phyloP scores from a whole-genome alignment of 2,797 vertebrate species.

The Characodon lateralis region DNA sequence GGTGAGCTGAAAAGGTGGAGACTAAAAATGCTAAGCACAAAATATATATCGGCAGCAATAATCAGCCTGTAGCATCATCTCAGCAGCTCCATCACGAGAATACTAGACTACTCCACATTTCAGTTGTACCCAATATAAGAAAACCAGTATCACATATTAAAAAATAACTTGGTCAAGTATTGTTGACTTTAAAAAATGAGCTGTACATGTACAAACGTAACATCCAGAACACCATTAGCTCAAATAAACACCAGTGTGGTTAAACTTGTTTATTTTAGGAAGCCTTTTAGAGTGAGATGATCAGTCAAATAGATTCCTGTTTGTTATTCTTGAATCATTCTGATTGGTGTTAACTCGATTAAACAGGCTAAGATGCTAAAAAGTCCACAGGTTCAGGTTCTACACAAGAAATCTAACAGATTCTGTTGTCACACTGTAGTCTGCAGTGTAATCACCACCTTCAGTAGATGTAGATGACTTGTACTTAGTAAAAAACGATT shows the following conservation, averaged over 20 bases:
- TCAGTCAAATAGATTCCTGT: background rate
- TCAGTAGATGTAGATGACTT: background rate
- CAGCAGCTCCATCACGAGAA: conserved; percentile 7
- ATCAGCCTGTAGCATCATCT: conserved; percentile 35
- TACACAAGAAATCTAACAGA: background rate
- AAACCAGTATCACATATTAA: conserved; percentile 2
- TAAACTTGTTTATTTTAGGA: conserved; percentile 15
- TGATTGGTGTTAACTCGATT: no score
- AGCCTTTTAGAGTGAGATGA: conserved; percentile 3
- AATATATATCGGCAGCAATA: conserved; percentile 12
- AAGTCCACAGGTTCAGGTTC: background rate
- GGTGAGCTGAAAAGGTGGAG: conserved; percentile 19
- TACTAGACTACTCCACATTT: background rate
- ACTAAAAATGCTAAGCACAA: conserved; percentile 58
- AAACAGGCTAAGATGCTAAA: background rate
- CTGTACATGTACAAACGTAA: conserved; percentile 22
- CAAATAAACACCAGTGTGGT: conserved; percentile 15
- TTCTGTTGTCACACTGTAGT: background rate
- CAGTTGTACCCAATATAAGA: background rate
- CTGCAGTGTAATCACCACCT: background rate
- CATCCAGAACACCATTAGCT: conserved; percentile 20
- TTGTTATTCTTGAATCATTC: background rate
- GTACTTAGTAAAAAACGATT: background rate
- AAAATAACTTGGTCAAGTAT: conserved; percentile 1
- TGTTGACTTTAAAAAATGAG: conserved; percentile 7